Evolutionary conservation across 37 sponge, comb jelly and placozoan genomes (phyloP), one percentile per base, ranked within the genome.

Genomic region (Spongilla lacustris): DNA sequence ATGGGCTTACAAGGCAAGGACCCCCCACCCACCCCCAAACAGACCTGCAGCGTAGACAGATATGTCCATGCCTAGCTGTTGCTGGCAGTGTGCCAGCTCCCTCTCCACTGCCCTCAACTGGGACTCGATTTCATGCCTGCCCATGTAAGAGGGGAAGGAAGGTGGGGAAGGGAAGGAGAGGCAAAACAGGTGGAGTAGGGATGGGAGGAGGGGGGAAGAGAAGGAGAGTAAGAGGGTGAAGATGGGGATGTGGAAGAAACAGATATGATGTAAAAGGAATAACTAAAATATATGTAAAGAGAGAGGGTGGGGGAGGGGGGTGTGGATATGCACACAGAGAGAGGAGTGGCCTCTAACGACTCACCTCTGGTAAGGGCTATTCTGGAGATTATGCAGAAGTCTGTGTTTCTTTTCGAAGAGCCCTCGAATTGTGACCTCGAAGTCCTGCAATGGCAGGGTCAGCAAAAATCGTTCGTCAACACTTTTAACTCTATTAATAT

Each of bases 71-170:
- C 81, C 85, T 30, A 82, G 36, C 38, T 88, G 89, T 71, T 84
- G 81, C 31, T 79, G 85, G 24, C 46, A 74, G 8, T 87, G 83
- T 22, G 71, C 75, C 6, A 94, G 81, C 38, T 94, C 94, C 4
- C 86, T 68, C 41, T 94, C 91, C 6, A 90, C 81, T 49, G 74
- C 76, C 17, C 86, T 78, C 13, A 94, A 35, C 34, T 89, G 86
- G 26, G 92, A 67, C 78, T 91, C 87, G 3, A 91, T 87, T 82
- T 95, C 90, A 84, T 89, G 37, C 84, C 91, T 94, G 75, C 9
- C 24, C 0, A 71, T 69, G 23, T n/a, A n/a, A n/a, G n/a, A 79
- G n/a, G 71, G 24, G 30, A 82, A 10, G 4, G 25, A 31, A 28
- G 29, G 9, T 1, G 38, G 8, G 9, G 4, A 10, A 36, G 75